Evolutionary conservation across 2,888 invertebrate species (phyloP), one percentile per base, ranked within the genome.

Genomic region (Linnaemya vulpina): DNA sequence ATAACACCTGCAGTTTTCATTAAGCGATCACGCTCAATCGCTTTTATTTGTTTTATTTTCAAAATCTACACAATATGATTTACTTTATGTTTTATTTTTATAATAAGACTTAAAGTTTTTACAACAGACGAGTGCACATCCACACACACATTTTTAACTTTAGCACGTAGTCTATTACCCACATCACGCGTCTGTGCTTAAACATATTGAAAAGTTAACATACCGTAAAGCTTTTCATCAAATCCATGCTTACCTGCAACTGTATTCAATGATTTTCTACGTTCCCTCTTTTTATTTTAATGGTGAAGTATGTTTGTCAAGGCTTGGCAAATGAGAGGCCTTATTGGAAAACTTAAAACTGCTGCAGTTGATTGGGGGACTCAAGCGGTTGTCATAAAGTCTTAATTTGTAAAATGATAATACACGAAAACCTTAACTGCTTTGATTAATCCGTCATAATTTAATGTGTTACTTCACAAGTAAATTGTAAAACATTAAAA

Each of bases 121-220:
- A 11, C 53, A 63, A 20, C 20, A 49, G 10, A 49, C 20, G 13
- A 17, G 40, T 46, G 7, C 20, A 53, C 3, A 53, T 7, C 20
- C 51, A 15, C 15, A 51, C 20, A 30, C 46, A 71, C 17, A 60
- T 77, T 78, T 77, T 81, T 63, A 68, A 75, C 74, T 82, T 76
- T 75, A 82, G 67, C 85, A 85, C 85, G 85, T 85, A 82, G 82
- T 82, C 85, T 85, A 79, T 85, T 85, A 82, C 82, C 85, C 78
- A 82, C 85, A 85, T 85, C 85, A 85, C 85, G 85, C 82, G 85
- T 82, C 78, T 85, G 78, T 82, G 85, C 85, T 85, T 82, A 85
- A 85, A 79, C 75, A 82, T 82, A 85, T 85, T 85, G 85, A 82
- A 85, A 85, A 85, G 85, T 85, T 85, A 85, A 85, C 82, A 85